phyloP scores from a whole-genome alignment of 2,888 invertebrate genomes.

The Bombylius discolor region DNA sequence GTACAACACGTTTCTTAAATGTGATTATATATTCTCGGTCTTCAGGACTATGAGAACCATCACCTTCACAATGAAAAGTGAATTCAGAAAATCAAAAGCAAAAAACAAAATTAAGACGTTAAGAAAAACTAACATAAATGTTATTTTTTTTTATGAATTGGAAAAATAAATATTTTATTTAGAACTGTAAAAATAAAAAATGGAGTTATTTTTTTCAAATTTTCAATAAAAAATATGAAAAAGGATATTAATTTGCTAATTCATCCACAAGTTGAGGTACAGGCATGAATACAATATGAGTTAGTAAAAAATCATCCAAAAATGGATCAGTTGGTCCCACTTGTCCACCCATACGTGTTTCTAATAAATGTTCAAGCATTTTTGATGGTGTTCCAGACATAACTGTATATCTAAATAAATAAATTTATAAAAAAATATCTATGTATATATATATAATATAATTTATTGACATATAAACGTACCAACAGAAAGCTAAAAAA shows the following conservation, averaged over 20 bases:
- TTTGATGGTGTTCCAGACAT: constrained; percentile 79
- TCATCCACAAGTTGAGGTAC: constrained; percentile 59
- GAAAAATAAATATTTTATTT: neutral
- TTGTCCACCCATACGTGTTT: constrained; percentile 58
- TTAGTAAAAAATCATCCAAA: constrained; percentile 69
- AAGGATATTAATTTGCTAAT: constrained; percentile 66
- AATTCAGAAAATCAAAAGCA: no score
- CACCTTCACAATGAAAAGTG: constrained; percentile 43
- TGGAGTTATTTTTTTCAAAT: neutral
- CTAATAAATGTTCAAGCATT: constrained; percentile 73
- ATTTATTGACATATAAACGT: neutral
- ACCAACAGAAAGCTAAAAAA: neutral
- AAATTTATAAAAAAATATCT: neutral
- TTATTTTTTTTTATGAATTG: neutral
- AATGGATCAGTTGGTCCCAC: constrained; percentile 55
- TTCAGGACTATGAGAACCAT: constrained; percentile 40
- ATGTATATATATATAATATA: neutral
- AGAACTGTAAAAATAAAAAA: neutral
- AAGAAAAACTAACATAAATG: neutral
- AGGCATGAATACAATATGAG: constrained; percentile 72
- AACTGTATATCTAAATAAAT: constrained; percentile 55
- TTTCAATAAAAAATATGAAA: constrained; percentile 27
- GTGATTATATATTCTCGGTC: constrained; percentile 53
- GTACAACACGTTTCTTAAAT: constrained; percentile 61
- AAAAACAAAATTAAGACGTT: no score